Percentiles rank a stretch among this genome's conserved stretches.
These are phyloP conservation scores for Holcopasites calliopsidis DNA, from an alignment of 1,140 invertebrate species.

Conservation along the genomic window DNA sequence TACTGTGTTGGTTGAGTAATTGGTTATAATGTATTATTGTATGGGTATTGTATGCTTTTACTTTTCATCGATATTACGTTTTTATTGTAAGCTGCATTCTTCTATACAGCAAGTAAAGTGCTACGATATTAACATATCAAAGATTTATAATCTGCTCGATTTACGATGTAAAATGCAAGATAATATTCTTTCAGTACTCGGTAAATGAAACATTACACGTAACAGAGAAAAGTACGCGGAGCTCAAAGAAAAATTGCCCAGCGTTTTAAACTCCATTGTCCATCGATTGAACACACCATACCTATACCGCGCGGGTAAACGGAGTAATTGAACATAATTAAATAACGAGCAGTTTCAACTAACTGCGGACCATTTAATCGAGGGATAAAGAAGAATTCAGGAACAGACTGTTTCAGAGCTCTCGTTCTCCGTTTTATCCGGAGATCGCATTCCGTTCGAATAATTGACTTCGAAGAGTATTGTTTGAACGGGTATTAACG, in stretches of 20 bases:
- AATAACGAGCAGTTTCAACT: conserved; percentile 27
- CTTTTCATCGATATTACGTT: too few species aligned
- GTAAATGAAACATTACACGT: neutral
- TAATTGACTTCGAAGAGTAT: neutral
- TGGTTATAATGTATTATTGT: too few species aligned
- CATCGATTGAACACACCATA: neutral
- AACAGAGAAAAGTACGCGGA: neutral
- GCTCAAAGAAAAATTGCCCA: neutral
- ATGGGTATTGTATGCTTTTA: too few species aligned
- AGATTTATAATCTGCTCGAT: neutral
- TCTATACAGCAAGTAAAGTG: neutral
- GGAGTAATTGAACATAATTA: conserved; percentile 24
- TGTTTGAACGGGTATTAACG: conserved; percentile 13
- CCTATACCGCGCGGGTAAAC: neutral
- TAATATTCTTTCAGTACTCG: conserved; percentile 7
- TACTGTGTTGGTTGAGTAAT: too few species aligned
- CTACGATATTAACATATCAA: neutral
- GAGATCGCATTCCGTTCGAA: neutral
- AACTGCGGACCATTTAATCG: neutral
- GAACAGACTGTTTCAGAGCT: neutral
- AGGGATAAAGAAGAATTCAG: neutral
- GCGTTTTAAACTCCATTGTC: conserved; percentile 14
- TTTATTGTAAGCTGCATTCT: too few species aligned
- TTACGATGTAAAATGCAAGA: neutral
- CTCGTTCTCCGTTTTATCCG: neutral